These are phyloP conservation scores for Spinibarbus caldwelli DNA, from an alignment of 2,797 vertebrate genomes.

Conservation along the genomic window DNA sequence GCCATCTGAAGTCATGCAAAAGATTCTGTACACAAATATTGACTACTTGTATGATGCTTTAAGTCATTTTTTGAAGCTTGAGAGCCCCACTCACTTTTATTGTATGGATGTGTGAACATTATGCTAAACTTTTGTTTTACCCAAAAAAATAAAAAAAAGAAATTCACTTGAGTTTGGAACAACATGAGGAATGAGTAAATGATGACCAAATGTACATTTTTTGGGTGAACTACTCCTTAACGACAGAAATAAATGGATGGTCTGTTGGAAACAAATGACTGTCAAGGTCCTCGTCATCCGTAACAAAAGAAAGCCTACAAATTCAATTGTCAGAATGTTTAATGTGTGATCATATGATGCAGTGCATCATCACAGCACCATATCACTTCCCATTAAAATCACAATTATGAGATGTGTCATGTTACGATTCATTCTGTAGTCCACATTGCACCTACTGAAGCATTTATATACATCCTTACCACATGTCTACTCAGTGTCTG, in stretches of 20 bases:
- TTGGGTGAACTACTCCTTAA: background rate
- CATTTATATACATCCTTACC: constrained; percentile 24
- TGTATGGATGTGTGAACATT: background rate
- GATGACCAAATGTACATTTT: background rate
- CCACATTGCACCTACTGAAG: background rate
- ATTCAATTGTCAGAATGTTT: constrained; percentile 26
- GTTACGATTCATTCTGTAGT: background rate
- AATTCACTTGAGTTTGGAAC: background rate
- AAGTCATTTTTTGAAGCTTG: background rate
- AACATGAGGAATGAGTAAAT: background rate
- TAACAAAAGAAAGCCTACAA: background rate
- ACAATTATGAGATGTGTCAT: constrained; percentile 35
- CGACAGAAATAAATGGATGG: background rate
- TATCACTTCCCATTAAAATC: constrained; percentile 41
- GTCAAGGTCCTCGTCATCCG: background rate
- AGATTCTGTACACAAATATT: background rate
- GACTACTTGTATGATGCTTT: background rate
- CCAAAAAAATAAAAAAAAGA: background rate
- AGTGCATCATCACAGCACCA: background rate
- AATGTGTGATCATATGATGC: background rate
- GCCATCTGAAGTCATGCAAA: background rate
- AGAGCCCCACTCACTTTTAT: background rate
- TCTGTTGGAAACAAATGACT: background rate
- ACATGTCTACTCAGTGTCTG: constrained; percentile 29
- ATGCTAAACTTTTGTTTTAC: background rate